These are phyloP conservation scores for Lepidochrysops patricia DNA, from an alignment of 2,888 invertebrate species.

Conservation along the genomic window DNA sequence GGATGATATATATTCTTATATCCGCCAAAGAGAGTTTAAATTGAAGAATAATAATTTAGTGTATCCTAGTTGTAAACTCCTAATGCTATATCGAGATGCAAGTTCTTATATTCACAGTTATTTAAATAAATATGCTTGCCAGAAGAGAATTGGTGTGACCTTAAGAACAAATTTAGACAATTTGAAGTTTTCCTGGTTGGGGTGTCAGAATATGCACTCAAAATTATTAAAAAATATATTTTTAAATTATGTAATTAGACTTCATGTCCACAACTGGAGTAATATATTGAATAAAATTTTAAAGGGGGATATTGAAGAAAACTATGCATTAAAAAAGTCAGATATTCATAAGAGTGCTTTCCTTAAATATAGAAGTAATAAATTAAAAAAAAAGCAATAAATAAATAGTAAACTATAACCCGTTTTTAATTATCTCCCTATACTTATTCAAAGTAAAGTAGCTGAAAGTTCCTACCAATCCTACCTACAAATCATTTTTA, in stretches of 20 bases:
- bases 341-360: not conserved
- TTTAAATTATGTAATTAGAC: too few relatives aligned
- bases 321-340: not conserved
- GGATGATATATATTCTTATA: slow-evolving; percentile 14
- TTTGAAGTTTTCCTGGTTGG: slow-evolving; percentile 5
- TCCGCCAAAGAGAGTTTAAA: slow-evolving; percentile 18
- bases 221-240: too few relatives aligned
- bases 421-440: not conserved
- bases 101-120: not conserved
- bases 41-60: slow-evolving; percentile 17
- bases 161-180: not conserved
- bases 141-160: not conserved
- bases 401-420: slow-evolving; percentile 2
- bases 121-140: not conserved
- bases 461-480: not conserved
- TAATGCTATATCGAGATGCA: not conserved
- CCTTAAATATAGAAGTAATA: not conserved
- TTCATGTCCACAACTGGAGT: too few relatives aligned
- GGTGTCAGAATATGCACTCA: too few relatives aligned
- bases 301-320: slow-evolving; percentile 17
- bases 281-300: too few relatives aligned
- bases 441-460: not conserved
- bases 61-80: slow-evolving; percentile 10
- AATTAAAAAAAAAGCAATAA: slow-evolving; percentile 10
- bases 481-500: not conserved